phyloP scores from a whole-genome alignment of 2,797 vertebrate species.

The Phalanger gymnotis region DNA sequence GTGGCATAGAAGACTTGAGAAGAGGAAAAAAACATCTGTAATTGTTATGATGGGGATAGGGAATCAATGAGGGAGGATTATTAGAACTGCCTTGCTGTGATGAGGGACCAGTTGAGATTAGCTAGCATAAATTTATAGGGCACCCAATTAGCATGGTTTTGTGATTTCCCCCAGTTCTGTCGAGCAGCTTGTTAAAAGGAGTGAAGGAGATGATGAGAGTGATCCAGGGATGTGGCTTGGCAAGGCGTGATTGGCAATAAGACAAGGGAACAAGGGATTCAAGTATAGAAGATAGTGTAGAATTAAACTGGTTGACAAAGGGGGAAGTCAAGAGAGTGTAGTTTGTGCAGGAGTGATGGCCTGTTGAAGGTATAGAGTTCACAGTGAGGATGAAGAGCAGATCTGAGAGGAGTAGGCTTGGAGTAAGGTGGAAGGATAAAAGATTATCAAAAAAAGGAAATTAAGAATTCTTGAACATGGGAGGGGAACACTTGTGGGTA shows the following conservation, averaged over 20 bases:
- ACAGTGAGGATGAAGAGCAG: background rate
- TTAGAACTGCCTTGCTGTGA: background rate
- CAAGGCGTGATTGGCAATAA: background rate
- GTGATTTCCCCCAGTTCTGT: background rate
- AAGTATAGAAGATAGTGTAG: background rate
- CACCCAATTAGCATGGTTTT: background rate
- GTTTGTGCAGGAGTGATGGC: background rate
- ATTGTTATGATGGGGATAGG: background rate
- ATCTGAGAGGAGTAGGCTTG: background rate
- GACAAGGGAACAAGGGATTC: background rate
- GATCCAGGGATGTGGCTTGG: background rate
- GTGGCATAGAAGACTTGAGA: background rate
- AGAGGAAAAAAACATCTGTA: background rate
- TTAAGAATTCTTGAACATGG: background rate
- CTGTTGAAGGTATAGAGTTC: background rate
- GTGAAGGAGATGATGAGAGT: background rate
- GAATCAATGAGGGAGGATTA: too few relatives aligned
- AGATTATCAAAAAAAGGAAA: background rate
- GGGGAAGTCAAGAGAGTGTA: background rate
- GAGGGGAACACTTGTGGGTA: too few relatives aligned
- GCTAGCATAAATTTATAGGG: background rate
- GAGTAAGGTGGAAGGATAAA: background rate
- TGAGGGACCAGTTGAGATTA: background rate
- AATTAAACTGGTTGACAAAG: background rate
- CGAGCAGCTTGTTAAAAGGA: background rate